These are phyloP conservation scores for Sorex fumeus DNA, from an alignment of 2,113 vertebrate genomes.

Conservation along the genomic window DNA sequence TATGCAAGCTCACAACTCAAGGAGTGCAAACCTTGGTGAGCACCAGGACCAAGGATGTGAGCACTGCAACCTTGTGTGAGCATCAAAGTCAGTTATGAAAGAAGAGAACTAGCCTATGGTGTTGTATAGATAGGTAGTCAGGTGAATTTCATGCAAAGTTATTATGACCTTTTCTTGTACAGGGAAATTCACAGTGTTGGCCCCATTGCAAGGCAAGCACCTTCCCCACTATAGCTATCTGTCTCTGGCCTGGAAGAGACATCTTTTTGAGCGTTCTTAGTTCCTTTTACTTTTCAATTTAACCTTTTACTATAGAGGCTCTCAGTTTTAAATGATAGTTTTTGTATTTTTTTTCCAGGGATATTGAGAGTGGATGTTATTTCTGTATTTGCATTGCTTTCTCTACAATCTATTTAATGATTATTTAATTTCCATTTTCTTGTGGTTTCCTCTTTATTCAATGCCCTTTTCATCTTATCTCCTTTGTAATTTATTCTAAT, in stretches of 20 bases:
- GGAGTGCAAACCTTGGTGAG: too few relatives aligned
- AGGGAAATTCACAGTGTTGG: slow-evolving; percentile 1
- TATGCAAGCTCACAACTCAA: too few relatives aligned
- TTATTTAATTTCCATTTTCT: slow-evolving; percentile 1
- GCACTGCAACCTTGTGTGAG: too few relatives aligned
- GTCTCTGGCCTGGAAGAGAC: too few relatives aligned
- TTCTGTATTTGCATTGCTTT: neutral
- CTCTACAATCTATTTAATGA: slow-evolving; percentile 2
- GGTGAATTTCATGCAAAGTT: neutral
- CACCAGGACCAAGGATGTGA: too few relatives aligned
- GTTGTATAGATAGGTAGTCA: neutral
- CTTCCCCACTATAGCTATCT: too few relatives aligned
- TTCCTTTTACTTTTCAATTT: neutral
- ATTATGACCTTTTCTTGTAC: neutral
- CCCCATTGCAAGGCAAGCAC: too few relatives aligned
- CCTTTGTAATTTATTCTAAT: too few relatives aligned
- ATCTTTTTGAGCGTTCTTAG: slow-evolving; percentile 7
- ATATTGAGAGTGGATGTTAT: neutral
- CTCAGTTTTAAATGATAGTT: neutral
- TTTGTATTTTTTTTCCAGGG: neutral
- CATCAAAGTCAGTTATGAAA: slow-evolving; percentile 7
- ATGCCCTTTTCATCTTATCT: too few relatives aligned
- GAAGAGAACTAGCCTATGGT: neutral
- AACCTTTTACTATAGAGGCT: neutral
- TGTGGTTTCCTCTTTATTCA: too few relatives aligned